Evolutionary conservation across 2,113 vertebrate genomes (phyloP).

Genomic region (Noctilio leporinus): DNA sequence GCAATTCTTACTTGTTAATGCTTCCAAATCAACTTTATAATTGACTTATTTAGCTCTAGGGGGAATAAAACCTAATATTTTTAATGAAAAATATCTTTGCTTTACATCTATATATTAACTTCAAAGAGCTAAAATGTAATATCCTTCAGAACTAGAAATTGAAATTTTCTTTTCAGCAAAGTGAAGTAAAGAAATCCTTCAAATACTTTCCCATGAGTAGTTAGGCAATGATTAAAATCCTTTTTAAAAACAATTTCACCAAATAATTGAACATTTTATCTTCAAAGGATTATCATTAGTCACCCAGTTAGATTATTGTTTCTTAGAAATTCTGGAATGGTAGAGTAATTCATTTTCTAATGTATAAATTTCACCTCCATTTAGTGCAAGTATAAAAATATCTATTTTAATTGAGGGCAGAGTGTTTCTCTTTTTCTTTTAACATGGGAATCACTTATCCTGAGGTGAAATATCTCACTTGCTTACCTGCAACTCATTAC

Average conservation of each 20-base stretch:
- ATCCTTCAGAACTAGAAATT: background rate
- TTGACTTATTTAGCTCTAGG: background rate
- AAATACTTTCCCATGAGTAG: background rate
- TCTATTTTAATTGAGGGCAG: background rate
- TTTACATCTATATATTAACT: background rate
- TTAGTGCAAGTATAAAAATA: slow-evolving; percentile 1
- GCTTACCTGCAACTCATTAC: background rate
- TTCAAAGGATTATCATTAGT: slow-evolving; percentile 39
- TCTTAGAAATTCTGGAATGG: slow-evolving; percentile 11
- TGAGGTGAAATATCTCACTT: background rate
- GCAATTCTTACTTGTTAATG: background rate
- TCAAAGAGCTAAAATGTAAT: background rate
- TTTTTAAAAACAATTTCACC: slow-evolving; percentile 25
- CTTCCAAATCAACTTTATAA: background rate
- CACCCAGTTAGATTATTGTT: slow-evolving; percentile 13
- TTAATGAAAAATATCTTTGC: background rate
- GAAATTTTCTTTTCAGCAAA: background rate
- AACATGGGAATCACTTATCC: background rate
- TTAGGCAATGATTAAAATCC: slow-evolving; percentile 21
- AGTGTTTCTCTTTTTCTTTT: background rate
- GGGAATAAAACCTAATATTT: background rate
- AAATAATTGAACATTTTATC: slow-evolving; percentile 44
- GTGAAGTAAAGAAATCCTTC: background rate
- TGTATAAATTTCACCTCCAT: background rate
- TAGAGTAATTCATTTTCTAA: slow-evolving; percentile 31